Percentiles rank a stretch among this genome's conserved stretches.
These are phyloP conservation scores for Prorops nasuta DNA, from an alignment of 1,140 invertebrate species.

Conservation along the genomic window DNA sequence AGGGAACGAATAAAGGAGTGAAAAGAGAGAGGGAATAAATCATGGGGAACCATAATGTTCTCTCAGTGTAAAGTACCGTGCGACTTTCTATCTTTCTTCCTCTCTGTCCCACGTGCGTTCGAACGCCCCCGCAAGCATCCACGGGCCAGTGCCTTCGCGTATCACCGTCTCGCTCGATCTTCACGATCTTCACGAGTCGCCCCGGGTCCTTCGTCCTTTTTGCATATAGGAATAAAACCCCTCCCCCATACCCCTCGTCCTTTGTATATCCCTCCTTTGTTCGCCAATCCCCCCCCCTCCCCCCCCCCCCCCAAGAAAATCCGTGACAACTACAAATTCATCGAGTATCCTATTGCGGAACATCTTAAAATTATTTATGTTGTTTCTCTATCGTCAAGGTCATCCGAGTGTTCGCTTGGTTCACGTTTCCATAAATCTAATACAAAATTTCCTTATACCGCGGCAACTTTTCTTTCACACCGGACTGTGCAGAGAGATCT, in stretches of 20 bases:
- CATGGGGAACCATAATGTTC: too few species aligned
- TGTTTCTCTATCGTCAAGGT: too few species aligned
- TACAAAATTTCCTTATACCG: too few species aligned
- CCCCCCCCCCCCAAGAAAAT: neutral
- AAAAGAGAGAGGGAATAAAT: slow-evolving; percentile 2
- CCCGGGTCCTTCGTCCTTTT: slow-evolving; percentile 22
- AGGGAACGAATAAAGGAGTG: slow-evolving; percentile 8
- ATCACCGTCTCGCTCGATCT: slow-evolving; percentile 32
- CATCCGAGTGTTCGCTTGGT: too few species aligned
- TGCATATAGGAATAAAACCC: slow-evolving; percentile 28
- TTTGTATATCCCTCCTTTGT: too few species aligned
- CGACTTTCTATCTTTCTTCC: slow-evolving; percentile 2
- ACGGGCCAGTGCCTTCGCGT: slow-evolving; percentile 27
- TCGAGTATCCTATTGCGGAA: too few species aligned
- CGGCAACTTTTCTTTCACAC: too few species aligned
- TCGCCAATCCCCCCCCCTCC: neutral
- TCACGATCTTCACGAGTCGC: slow-evolving; percentile 45
- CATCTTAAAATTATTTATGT: too few species aligned
- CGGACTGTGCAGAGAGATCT: too few species aligned
- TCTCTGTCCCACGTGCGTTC: slow-evolving; percentile 3
- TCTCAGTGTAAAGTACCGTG: too few species aligned
- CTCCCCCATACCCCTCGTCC: slow-evolving; percentile 6
- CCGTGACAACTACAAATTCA: too few species aligned
- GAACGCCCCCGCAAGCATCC: slow-evolving; percentile 40
- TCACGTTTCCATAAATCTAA: too few species aligned